These are phyloP conservation scores for Ormia ochracea DNA, from an alignment of 2,888 invertebrate genomes.

Conservation along the genomic window DNA sequence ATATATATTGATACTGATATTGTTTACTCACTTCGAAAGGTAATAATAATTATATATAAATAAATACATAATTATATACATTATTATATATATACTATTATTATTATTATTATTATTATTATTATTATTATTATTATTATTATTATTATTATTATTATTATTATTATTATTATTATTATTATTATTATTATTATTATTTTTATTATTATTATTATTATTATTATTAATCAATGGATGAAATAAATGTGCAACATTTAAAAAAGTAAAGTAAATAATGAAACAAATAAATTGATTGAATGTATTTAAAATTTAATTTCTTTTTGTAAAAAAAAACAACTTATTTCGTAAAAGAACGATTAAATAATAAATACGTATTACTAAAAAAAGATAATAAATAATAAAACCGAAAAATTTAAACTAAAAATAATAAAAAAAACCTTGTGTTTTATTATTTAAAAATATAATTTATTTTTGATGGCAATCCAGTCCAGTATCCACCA, in stretches of 20 bases:
- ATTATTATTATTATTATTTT: no score
- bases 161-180: no score
- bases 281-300: constrained; percentile 24
- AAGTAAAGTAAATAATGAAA: constrained; percentile 16
- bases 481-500: no score
- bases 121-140: no score
- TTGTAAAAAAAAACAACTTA: constrained; percentile 47
- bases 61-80: constrained; percentile 30
- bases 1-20: no score
- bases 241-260: constrained; percentile 57
- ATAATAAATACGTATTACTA: constrained; percentile 32
- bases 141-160: no score
- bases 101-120: no score
- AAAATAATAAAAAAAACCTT: background rate
- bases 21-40: constrained; percentile 63
- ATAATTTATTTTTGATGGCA: no score
- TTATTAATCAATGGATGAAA: constrained; percentile 29
- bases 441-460: background rate
- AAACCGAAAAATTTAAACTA: constrained; percentile 7
- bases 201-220: no score
- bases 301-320: constrained; percentile 48
- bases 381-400: constrained; percentile 26
- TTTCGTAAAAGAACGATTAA: constrained; percentile 44
- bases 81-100: no score
- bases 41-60: constrained; percentile 22